Evolutionary conservation across 1,140 invertebrate species (phyloP).

Genomic region (Notospermus geniculatus): DNA sequence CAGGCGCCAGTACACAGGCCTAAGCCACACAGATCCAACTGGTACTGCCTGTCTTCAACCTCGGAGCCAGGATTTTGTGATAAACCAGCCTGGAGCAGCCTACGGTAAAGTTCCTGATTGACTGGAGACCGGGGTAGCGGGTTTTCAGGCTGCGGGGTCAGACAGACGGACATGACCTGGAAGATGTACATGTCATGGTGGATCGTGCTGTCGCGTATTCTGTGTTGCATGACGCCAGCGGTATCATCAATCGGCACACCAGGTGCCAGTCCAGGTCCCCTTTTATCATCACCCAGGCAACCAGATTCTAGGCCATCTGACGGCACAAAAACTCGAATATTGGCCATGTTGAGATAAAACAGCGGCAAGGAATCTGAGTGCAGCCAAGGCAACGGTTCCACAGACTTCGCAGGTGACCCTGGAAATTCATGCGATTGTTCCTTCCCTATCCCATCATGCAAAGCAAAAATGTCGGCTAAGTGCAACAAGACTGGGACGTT

Average conservation of each 20-base stretch:
- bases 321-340: conserved; percentile 59
- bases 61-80: conserved; percentile 66
- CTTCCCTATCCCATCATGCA: conserved; percentile 4
- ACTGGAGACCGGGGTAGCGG: conserved; percentile 70
- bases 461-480: conserved; percentile 17
- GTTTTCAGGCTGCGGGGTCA: conserved; percentile 78
- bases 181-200: conserved; percentile 46
- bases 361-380: conserved; percentile 52
- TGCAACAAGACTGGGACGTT: conserved; percentile 56
- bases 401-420: background rate
- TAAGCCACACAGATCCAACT: conserved; percentile 69
- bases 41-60: conserved; percentile 83
- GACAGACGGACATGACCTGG: conserved; percentile 41
- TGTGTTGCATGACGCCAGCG: background rate
- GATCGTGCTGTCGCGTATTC: conserved; percentile 21
- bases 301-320: too few relatives aligned
- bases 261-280: conserved; percentile 8
- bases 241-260: conserved; percentile 5
- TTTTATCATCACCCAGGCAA: too few relatives aligned
- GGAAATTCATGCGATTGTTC: background rate
- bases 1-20: conserved; percentile 62
- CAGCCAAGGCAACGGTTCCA: background rate
- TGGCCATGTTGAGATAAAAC: conserved; percentile 60
- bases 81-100: conserved; percentile 58
- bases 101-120: conserved; percentile 41